Base-by-base conservation (phyloP, 2,797 vertebrate genomes). In the Momotus momota region DNA sequence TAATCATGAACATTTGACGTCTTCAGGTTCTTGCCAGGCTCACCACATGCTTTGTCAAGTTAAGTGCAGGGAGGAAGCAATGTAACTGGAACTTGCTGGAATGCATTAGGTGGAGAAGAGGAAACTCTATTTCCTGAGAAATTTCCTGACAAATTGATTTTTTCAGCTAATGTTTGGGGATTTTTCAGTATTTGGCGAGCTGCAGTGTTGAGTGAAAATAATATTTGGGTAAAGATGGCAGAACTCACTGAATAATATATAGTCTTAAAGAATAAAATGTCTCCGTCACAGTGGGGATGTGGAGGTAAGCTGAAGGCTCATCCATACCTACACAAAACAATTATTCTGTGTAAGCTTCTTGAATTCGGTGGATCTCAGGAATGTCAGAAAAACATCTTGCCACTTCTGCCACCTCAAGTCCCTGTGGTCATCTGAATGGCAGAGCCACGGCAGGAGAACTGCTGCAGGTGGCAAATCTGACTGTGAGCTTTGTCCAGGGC, bases 111-210 rank as follows among this genome's bases (percentile, higher is more conserved):
- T 85, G 81, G 86, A 86, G 84, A 87, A 89, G 46, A 92, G 85
- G 93, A 93, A 94, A 91, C 67, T 23, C 33, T 66, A 6, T 89
- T 97, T 94, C 88, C 92, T 92, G 78, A 66, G 45, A 91, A 55
- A 66, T 70, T 96, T 94, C 88, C 90, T 92, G 81, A 65, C 45
- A 90, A 54, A 62, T 69, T 57, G 78, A 29, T n/a, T 79, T 83
- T 88, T 93, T 62, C 77, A 88, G 58, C 58, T 67, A 78, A 27
- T 62, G 81, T 4, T 45, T 49, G 35, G 35, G 35, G 35, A 7
- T 91, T 94, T 88, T 77, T 1, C 27, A n/a, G 14, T 61, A 48
- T 87, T 85, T 81, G 49, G n/a, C 67, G 49, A 91, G 48, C 64
- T 95, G 52, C 51, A 15, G 18, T 78, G 49, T 52, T 67, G 69